phyloP scores from a whole-genome alignment of 2,113 vertebrate genomes.

The Ploceus nigricollis region DNA sequence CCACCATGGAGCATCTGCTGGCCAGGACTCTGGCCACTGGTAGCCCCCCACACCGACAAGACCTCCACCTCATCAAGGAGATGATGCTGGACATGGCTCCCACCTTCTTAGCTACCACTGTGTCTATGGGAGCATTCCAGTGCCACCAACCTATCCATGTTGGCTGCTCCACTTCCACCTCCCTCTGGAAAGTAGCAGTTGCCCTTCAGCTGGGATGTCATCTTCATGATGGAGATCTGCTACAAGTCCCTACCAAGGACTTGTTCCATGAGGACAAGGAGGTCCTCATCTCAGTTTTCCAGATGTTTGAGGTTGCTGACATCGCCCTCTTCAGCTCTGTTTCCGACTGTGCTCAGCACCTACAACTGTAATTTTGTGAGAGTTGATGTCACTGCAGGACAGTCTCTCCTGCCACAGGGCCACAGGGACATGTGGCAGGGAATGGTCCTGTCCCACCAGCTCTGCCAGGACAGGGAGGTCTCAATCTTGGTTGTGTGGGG shows the following conservation, averaged over 20 bases:
- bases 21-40: fast-evolving
- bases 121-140: slow-evolving; percentile 29
- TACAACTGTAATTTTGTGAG: slow-evolving; percentile 65
- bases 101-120: neutral
- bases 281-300: slow-evolving; percentile 59
- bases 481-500: fast-evolving
- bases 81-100: slow-evolving; percentile 30
- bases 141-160: neutral
- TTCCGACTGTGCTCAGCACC: neutral
- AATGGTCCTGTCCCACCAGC: neutral
- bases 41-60: neutral
- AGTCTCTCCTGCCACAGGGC: fast-evolving
- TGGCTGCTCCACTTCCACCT: slow-evolving; percentile 44
- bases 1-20: neutral
- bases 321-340: neutral
- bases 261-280: slow-evolving; percentile 64
- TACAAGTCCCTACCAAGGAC: slow-evolving; percentile 2
- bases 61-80: neutral
- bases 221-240: slow-evolving; percentile 68
- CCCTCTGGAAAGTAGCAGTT: neutral
- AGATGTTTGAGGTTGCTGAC: slow-evolving; percentile 50
- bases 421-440: fast-evolving
- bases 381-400: neutral
- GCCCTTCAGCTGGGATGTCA: slow-evolving; percentile 55
- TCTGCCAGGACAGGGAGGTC: neutral